phyloP scores from a whole-genome alignment of 2,113 vertebrate genomes.

The Trochalopteron elliotii region DNA sequence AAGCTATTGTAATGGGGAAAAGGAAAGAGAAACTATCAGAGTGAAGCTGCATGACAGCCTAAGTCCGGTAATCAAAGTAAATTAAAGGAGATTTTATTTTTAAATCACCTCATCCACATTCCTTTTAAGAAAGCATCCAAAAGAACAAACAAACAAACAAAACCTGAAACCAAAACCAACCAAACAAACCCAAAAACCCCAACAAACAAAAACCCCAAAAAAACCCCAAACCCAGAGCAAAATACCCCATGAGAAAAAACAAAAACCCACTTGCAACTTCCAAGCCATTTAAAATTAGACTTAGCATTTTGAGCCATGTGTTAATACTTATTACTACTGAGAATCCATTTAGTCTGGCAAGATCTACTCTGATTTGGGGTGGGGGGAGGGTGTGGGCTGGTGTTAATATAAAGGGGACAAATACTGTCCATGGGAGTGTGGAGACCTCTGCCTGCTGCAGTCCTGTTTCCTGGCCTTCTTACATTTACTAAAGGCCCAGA shows the following conservation, averaged over 20 bases:
- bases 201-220: not conserved
- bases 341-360: not conserved
- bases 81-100: conserved; percentile 37
- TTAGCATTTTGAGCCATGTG: not conserved
- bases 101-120: not conserved
- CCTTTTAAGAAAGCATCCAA: not conserved
- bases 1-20: not conserved
- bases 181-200: not conserved
- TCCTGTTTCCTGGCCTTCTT: not conserved
- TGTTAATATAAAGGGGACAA: not conserved
- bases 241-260: not conserved
- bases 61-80: conserved; percentile 22
- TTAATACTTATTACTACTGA: not conserved
- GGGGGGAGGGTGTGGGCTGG: no score
- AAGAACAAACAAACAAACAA: not conserved
- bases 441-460: not conserved
- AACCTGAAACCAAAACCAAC: not conserved
- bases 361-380: not conserved
- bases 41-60: conserved; percentile 16
- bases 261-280: not conserved
- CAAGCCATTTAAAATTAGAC: not conserved
- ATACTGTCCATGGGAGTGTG: not conserved
- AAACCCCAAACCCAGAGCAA: not conserved
- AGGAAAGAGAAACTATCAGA: conserved; percentile 32
- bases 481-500: not conserved